Conservation (phyloP, 2,888 invertebrate genomes). For the Agrypnus murinus region DNA sequence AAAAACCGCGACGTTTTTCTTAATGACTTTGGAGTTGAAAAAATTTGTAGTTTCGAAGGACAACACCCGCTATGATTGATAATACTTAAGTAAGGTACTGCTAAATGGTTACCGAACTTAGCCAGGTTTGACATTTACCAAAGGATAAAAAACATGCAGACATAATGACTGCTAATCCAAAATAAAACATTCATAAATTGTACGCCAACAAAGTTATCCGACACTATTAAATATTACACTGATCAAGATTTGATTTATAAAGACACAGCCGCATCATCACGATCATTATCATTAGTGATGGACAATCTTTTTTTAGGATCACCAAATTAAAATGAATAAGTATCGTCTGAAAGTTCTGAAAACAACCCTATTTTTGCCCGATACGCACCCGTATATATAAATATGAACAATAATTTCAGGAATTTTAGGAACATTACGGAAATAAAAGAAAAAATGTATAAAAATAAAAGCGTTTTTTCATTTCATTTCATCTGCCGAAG, state of each 20-base stretch:
- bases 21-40: constrained; percentile 2
- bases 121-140: constrained; percentile 26
- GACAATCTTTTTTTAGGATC: constrained; percentile 2
- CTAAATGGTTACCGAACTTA: constrained; percentile 25
- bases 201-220: constrained; percentile 23
- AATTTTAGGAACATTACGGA: constrained; percentile 53
- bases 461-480: constrained; percentile 50
- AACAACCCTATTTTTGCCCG: constrained; percentile 20
- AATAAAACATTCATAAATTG: constrained; percentile 31
- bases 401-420: constrained; percentile 46
- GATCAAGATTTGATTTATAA: constrained; percentile 33
- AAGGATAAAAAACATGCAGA: constrained; percentile 19
- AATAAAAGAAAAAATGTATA: constrained; percentile 47
- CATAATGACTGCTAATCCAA: constrained; percentile 26
- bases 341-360: constrained; percentile 26
- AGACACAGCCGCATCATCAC: constrained; percentile 22
- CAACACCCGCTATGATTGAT: constrained; percentile 25
- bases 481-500: constrained; percentile 50
- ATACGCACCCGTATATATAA: not conserved
- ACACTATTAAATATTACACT: constrained; percentile 26
- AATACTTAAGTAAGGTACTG: constrained; percentile 10
- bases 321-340: constrained; percentile 1
- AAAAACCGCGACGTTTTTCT: constrained; percentile 1
- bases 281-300: not conserved
- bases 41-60: constrained; percentile 1